Base-by-base conservation (phyloP, 2,888 invertebrate genomes). In the Hartigia nigra region DNA sequence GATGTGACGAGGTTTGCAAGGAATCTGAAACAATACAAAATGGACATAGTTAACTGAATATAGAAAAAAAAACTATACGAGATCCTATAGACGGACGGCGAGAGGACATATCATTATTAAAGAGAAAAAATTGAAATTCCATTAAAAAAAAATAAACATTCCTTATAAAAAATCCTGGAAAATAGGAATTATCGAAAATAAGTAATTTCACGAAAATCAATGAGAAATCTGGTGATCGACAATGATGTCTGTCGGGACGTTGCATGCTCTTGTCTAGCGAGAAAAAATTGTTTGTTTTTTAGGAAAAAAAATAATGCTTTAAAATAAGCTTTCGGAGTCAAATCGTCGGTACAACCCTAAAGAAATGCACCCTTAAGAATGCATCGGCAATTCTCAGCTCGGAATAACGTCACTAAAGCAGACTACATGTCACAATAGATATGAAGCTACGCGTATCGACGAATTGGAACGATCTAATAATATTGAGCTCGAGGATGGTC, bases 1-100 rank as follows among this genome's bases (percentile, higher is more conserved):
- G 88, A 87, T 90, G 90, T 80, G 90, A 90, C 86, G 87, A 88
- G 83, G 89, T 90, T 89, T 90, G 89, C 85, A 87, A 88, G 81
- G 91, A 88, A 90, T 90, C 91, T 91, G 90, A 88, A 91, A 91
- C 90, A 90, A 82, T 82, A 88, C 86, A 79, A 82, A 88, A 85
- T 55, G 55, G 23, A 55, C 23, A 55, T 9, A 23, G 55, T 55
- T 55, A 55, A 55, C 55, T 23, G 23, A 55, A 55, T 23, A 23
- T 23, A 55, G 55, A 23, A 55, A 55, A 9, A 9, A 55, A 55
- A 23, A 9, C 55, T 55, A 55, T 55, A 9, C 23, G 55, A 55
- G 55, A 55, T 55, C 55, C 55, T 23, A 55, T 5, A 55, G 55
- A 55, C 23, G 2, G 23, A 9, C 23, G 55, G 23, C 23, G 55